A percentile compares a stretch with the other conserved stretches of the same genome.
Evolutionary conservation across 2,113 vertebrate species (phyloP).

Genomic region (Embiotoca jacksoni): DNA sequence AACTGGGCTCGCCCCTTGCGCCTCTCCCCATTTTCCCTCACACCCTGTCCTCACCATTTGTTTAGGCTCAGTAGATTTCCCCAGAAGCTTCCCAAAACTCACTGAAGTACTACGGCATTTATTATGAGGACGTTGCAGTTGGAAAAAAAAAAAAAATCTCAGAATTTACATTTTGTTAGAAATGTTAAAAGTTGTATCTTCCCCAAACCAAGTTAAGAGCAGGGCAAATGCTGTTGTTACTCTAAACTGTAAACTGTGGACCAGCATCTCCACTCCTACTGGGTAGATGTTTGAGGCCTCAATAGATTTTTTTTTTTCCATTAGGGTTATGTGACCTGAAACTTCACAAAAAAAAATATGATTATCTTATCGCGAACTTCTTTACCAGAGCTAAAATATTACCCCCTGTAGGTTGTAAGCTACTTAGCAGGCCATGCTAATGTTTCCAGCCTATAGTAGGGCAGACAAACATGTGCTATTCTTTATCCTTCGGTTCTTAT

Average conservation of each 20-base stretch:
- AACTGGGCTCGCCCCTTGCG: slow-evolving; percentile 35
- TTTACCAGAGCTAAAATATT: too few species aligned
- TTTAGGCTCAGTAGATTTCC: slow-evolving; percentile 73
- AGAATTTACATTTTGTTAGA: not conserved
- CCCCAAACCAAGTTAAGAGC: not conserved
- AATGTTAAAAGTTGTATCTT: not conserved
- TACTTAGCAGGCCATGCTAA: too few species aligned
- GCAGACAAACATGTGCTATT: too few species aligned
- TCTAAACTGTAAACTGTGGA: too few species aligned
- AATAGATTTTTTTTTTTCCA: not conserved
- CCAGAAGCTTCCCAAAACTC: slow-evolving; percentile 26
- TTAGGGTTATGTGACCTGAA: too few species aligned
- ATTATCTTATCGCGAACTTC: too few species aligned
- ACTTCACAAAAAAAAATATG: too few species aligned
- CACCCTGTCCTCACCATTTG: slow-evolving; percentile 16
- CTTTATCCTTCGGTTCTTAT: not conserved
- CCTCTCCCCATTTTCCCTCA: slow-evolving; percentile 5
- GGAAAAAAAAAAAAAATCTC: not conserved
- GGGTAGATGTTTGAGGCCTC: not conserved
- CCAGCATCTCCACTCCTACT: not conserved
- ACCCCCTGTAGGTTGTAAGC: too few species aligned
- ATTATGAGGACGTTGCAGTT: not conserved
- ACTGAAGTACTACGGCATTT: not conserved
- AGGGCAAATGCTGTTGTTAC: too few species aligned
- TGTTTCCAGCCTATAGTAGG: not conserved